phyloP scores from a whole-genome alignment of 2,888 invertebrate species.

The Pharmacophagus antenor region DNA sequence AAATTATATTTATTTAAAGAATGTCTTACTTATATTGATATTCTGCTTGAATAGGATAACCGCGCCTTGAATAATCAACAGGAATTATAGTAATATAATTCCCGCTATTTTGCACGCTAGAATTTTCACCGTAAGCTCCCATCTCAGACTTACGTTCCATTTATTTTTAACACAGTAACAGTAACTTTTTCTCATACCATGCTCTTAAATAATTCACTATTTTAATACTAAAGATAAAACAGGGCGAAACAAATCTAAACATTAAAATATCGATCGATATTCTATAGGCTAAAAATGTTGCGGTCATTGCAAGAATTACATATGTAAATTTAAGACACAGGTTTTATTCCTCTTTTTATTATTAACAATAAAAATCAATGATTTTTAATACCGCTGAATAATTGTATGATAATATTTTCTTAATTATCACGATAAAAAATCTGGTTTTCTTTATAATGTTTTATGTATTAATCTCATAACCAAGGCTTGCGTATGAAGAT shows the following conservation, averaged over 20 bases:
- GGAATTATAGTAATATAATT: slow-evolving; percentile 82
- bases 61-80: slow-evolving; percentile 79
- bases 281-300: slow-evolving; percentile 36
- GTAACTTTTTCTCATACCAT: slow-evolving; percentile 33
- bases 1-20: not conserved
- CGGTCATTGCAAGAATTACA: not conserved
- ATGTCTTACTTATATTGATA: slow-evolving; percentile 79
- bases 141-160: slow-evolving; percentile 75
- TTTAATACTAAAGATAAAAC: not conserved
- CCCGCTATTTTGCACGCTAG: slow-evolving; percentile 73
- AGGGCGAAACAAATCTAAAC: not conserved
- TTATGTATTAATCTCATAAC: too few relatives aligned
- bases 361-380: too few relatives aligned
- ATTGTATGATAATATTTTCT: too few relatives aligned
- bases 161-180: slow-evolving; percentile 36
- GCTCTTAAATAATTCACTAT: slow-evolving; percentile 8
- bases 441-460: too few relatives aligned
- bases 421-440: too few relatives aligned
- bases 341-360: too few relatives aligned
- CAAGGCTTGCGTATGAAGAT: too few relatives aligned
- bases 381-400: too few relatives aligned
- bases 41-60: slow-evolving; percentile 79
- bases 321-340: not conserved
- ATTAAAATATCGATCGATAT: slow-evolving; percentile 60
- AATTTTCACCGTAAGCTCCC: slow-evolving; percentile 74